Conservation (phyloP, 2,888 invertebrate genomes). For the Eupsilia transversa region DNA sequence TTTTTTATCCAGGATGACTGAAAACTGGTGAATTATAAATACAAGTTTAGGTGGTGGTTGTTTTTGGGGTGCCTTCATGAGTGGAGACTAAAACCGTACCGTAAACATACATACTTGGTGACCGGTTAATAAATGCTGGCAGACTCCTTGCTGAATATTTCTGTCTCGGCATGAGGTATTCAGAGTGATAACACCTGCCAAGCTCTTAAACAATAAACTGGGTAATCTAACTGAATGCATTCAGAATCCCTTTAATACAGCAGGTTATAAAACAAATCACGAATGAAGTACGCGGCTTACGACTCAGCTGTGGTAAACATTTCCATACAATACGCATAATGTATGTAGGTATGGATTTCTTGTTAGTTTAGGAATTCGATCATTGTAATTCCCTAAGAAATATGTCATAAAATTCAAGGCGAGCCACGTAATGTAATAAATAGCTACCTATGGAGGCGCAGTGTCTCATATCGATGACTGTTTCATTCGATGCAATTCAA, state of each 20-base stretch:
- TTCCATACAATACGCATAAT: slow-evolving; percentile 7
- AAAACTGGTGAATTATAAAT: neutral
- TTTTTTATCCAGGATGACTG: neutral
- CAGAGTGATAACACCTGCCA: neutral
- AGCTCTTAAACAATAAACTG: neutral
- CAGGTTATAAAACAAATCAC: slow-evolving; percentile 27
- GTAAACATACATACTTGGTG: neutral
- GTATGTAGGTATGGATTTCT: neutral
- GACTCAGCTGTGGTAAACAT: slow-evolving; percentile 15
- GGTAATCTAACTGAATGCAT: neutral
- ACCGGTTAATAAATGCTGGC: neutral
- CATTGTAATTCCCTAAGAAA: neutral
- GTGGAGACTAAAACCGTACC: neutral
- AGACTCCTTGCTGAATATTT: neutral
- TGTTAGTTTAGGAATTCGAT: slow-evolving; percentile 9
- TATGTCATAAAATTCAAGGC: neutral
- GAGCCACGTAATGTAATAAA: neutral
- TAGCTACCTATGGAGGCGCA: neutral
- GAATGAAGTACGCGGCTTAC: slow-evolving; percentile 4
- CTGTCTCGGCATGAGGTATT: neutral
- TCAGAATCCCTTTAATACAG: neutral
- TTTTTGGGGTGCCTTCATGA: neutral
- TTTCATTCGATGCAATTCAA: neutral
- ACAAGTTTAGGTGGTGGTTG: slow-evolving; percentile 3
- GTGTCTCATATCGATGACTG: neutral